These are phyloP conservation scores for Rhagonycha lutea DNA, from an alignment of 2,888 invertebrate genomes.

Conservation along the genomic window DNA sequence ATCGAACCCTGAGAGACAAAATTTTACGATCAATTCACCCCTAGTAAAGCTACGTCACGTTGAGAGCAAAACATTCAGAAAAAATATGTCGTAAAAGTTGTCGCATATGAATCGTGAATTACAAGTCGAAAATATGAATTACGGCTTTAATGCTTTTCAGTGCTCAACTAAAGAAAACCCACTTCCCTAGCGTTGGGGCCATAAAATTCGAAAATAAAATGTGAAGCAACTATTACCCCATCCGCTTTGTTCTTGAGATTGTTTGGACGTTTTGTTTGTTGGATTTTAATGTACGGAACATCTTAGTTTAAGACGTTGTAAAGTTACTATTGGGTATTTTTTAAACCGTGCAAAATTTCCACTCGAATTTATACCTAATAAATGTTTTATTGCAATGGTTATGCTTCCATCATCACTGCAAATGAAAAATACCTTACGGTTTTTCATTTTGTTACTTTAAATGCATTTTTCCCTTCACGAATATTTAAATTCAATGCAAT, in stretches of 20 bases:
- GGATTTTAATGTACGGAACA: conserved; percentile 16
- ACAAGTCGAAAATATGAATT: conserved; percentile 50
- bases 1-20: conserved; percentile 30
- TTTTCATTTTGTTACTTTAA: not conserved
- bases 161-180: conserved; percentile 39
- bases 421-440: not conserved
- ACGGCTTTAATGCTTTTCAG: conserved; percentile 44
- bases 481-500: not conserved
- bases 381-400: not conserved
- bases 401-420: not conserved
- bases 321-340: not conserved
- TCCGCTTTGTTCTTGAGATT: conserved; percentile 26
- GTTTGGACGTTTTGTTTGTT: conserved; percentile 20
- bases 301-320: conserved; percentile 22
- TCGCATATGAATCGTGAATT: conserved; percentile 50
- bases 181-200: conserved; percentile 36
- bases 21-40: conserved; percentile 45
- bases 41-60: conserved; percentile 43
- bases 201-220: conserved; percentile 43
- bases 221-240: conserved; percentile 26
- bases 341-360: not conserved
- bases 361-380: not conserved
- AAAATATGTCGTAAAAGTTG: conserved; percentile 43
- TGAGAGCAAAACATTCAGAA: conserved; percentile 39
- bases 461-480: not conserved